A percentile compares a stretch with the other conserved stretches of the same genome.
Conservation (phyloP, 2,797 vertebrate genomes). For the Falco biarmicus region DNA sequence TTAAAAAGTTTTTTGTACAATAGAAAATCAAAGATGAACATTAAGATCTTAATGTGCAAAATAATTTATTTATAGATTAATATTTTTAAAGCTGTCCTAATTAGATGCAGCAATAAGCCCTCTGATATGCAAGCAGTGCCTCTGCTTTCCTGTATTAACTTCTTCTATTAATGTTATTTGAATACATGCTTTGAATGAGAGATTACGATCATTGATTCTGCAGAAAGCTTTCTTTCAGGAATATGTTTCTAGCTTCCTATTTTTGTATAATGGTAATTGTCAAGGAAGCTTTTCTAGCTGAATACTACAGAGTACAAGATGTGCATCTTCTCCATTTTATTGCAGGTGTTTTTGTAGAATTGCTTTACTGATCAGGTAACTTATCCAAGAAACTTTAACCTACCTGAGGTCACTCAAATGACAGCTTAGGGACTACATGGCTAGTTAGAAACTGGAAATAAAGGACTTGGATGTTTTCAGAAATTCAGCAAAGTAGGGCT, state of each 20-base stretch:
- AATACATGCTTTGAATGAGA: slow-evolving; percentile 13
- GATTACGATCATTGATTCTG: slow-evolving; percentile 22
- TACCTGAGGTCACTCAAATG: background rate
- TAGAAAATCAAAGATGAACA: background rate
- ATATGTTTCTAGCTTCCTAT: background rate
- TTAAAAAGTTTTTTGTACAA: background rate
- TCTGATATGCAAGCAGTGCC: background rate
- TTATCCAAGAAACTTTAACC: background rate
- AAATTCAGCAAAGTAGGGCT: background rate
- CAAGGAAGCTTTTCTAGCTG: background rate
- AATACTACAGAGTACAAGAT: background rate
- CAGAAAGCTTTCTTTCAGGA: slow-evolving; percentile 19
- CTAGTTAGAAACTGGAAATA: background rate
- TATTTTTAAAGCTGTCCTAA: background rate
- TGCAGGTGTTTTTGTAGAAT: background rate
- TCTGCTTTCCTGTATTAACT: background rate
- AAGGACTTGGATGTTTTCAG: background rate
- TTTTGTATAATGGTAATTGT: background rate
- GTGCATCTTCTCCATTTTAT: background rate
- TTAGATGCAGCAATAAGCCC: background rate
- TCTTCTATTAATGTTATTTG: slow-evolving; percentile 9
- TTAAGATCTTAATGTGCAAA: slow-evolving; percentile 33
- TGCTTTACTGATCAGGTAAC: background rate
- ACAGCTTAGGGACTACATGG: background rate
- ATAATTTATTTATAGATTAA: background rate